phyloP scores from a whole-genome alignment of 2,888 invertebrate species.

The Eristalis pertinax region DNA sequence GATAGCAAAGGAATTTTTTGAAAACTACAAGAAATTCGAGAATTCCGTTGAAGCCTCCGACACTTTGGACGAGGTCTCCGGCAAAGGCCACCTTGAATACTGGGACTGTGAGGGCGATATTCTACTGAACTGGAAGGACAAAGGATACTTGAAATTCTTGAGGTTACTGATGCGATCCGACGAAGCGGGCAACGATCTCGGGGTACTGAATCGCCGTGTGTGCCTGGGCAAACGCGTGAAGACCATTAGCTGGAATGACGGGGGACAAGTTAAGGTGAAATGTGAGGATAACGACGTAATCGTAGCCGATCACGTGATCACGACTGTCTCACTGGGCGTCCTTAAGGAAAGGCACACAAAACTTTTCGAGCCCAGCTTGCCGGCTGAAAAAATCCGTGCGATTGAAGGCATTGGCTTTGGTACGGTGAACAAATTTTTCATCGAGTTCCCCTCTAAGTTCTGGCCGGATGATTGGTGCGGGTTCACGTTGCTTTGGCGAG shows the following conservation, averaged over 20 bases:
- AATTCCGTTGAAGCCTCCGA: constrained; percentile 84
- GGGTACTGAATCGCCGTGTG: constrained; percentile 79
- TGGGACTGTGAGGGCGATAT: constrained; percentile 88
- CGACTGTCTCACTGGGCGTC: constrained; percentile 85
- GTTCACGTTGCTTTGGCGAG: constrained; percentile 84
- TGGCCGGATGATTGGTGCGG: constrained; percentile 83
- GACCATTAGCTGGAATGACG: constrained; percentile 78
- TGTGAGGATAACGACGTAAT: constrained; percentile 79
- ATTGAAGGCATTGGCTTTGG: constrained; percentile 84
- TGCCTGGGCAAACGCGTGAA: constrained; percentile 76
- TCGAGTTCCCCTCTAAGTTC: constrained; percentile 84
- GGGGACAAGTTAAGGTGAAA: constrained; percentile 75
- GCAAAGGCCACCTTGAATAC: constrained; percentile 85
- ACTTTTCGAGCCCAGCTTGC: constrained; percentile 82
- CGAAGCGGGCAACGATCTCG: constrained; percentile 74
- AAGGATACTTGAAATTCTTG: constrained; percentile 87
- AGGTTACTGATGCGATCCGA: constrained; percentile 84
- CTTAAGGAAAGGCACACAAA: constrained; percentile 82
- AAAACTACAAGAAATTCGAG: constrained; percentile 84
- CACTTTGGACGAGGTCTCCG: constrained; percentile 86
- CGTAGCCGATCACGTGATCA: constrained; percentile 84
- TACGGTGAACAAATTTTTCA: constrained; percentile 85
- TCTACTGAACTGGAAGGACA: constrained; percentile 88
- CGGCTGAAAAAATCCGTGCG: constrained; percentile 81
- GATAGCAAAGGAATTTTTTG: constrained; percentile 83